phyloP scores from a whole-genome alignment of 2,797 vertebrate species.

The Anas bernieri region DNA sequence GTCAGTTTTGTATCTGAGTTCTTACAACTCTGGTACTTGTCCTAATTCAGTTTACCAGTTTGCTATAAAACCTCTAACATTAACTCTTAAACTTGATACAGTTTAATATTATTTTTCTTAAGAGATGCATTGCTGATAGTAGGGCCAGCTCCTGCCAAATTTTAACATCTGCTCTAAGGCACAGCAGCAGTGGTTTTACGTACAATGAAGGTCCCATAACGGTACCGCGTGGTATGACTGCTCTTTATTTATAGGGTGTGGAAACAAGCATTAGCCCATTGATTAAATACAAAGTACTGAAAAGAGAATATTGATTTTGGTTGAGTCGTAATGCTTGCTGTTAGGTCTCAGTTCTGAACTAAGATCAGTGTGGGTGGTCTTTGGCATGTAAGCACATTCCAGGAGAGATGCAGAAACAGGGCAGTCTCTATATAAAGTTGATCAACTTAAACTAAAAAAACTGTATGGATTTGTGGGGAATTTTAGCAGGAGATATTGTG shows the following conservation, averaged over 20 bases:
- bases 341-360: constrained; percentile 1
- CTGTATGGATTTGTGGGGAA: neutral
- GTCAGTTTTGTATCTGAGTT: constrained; percentile 44
- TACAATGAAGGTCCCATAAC: neutral
- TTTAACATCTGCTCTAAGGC: neutral
- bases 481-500: neutral
- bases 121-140: neutral
- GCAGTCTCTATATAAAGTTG: neutral
- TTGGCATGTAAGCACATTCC: neutral
- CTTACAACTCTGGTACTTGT: constrained; percentile 3
- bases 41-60: constrained; percentile 37
- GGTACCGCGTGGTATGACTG: neutral
- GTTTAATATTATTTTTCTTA: neutral
- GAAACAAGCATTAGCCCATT: constrained; percentile 10
- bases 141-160: neutral
- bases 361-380: neutral
- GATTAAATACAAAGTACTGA: constrained; percentile 42
- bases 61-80: neutral
- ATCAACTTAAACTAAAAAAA: neutral
- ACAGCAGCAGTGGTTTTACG: neutral
- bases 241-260: constrained; percentile 5
- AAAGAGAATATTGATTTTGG: constrained; percentile 45
- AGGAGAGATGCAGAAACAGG: neutral
- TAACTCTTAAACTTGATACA: neutral
- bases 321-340: neutral